Conservation (phyloP, 2,797 vertebrate genomes). For the Helarctos malayanus region DNA sequence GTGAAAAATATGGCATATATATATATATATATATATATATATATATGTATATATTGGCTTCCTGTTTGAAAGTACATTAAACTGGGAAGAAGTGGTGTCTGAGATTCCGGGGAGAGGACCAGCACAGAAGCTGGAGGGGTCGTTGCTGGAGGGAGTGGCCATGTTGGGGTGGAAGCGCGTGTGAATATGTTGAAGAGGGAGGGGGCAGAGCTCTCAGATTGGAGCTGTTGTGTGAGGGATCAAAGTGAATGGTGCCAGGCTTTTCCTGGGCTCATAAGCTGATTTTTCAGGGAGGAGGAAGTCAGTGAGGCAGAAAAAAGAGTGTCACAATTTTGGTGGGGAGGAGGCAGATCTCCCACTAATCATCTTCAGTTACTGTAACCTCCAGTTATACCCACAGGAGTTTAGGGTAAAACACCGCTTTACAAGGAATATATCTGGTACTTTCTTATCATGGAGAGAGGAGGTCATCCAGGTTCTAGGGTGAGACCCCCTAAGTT, state of each 20-base stretch:
- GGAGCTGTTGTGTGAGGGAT: not conserved
- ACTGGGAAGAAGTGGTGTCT: not conserved
- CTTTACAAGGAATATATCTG: not conserved
- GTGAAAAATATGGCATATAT: not conserved
- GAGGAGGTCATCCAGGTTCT: not conserved
- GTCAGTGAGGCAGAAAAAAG: not conserved
- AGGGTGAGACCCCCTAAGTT: not conserved
- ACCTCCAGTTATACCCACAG: not conserved
- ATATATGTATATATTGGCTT: not conserved
- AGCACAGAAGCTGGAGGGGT: not conserved
- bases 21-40: not conserved
- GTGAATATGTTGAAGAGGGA: not conserved
- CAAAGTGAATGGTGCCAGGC: not conserved
- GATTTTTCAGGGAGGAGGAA: not conserved
- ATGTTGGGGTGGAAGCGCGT: not conserved
- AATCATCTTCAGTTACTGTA: not conserved
- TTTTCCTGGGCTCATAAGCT: not conserved
- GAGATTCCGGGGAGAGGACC: not conserved
- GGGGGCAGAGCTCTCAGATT: not conserved
- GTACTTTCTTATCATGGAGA: not conserved
- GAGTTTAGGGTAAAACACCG: not conserved
- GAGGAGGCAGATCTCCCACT: not conserved
- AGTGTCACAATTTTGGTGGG: not conserved
- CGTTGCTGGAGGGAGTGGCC: not conserved
- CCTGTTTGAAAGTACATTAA: not conserved